Evolutionary conservation across 2,113 vertebrate genomes (phyloP).

Genomic region (Corvus hawaiiensis): DNA sequence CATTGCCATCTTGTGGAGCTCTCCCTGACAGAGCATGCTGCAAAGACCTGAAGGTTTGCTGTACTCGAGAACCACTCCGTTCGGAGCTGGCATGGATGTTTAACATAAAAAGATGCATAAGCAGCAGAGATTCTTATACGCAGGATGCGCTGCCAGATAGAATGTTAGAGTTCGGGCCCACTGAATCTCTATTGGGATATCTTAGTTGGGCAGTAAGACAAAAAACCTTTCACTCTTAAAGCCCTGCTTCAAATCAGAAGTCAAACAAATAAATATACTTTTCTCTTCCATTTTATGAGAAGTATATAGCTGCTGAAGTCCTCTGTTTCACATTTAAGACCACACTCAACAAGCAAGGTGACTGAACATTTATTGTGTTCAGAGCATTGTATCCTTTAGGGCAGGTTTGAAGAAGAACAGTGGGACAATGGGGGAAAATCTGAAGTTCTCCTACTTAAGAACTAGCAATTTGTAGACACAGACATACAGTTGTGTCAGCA

Average conservation of each 20-base stretch:
- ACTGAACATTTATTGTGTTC: neutral
- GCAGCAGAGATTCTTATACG: neutral
- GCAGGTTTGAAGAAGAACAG: neutral
- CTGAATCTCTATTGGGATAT: neutral
- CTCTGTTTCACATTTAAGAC: neutral
- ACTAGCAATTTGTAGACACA: neutral
- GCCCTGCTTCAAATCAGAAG: neutral
- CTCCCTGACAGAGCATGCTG: neutral
- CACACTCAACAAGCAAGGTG: neutral
- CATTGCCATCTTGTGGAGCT: constrained; percentile 57
- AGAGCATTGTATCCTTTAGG: neutral
- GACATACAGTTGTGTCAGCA: neutral
- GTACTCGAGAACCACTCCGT: accelerated
- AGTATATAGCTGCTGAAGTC: neutral
- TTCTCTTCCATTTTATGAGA: neutral
- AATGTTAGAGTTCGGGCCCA: neutral
- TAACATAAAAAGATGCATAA: neutral
- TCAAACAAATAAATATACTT: neutral
- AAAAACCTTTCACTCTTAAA: neutral
- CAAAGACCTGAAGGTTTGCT: neutral
- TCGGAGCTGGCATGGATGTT: neutral
- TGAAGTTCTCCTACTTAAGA: neutral
- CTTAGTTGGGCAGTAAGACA: neutral
- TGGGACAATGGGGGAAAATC: neutral
- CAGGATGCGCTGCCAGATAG: neutral